Percentiles rank a stretch among this genome's conserved stretches.
Evolutionary conservation across 1,140 invertebrate genomes (phyloP).

Genomic region (Leptinotarsa undecemlineata): DNA sequence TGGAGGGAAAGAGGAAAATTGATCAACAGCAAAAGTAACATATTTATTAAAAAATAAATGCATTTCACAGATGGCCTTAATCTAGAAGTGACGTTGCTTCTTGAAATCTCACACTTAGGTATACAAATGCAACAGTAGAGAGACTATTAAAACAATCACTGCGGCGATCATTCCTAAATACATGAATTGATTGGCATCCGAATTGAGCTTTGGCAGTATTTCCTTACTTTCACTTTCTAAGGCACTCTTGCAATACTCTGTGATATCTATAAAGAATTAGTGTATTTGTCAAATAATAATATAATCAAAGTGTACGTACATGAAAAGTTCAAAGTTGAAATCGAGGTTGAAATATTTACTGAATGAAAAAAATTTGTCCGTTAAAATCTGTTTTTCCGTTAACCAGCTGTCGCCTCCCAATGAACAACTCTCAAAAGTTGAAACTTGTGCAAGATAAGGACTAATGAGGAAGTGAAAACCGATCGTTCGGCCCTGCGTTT

Average conservation of each 20-base stretch:
- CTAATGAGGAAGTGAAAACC: no score
- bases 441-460: no score
- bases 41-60: conserved; percentile 25
- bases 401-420: no score
- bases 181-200: conserved; percentile 60
- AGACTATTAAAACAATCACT: conserved; percentile 62
- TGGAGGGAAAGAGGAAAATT: background rate
- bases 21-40: conserved; percentile 12
- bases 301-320: background rate
- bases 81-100: background rate
- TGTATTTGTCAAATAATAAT: background rate
- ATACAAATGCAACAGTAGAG: conserved; percentile 61
- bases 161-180: conserved; percentile 62
- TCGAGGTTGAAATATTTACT: background rate
- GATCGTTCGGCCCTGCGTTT: no score
- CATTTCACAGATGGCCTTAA: conserved; percentile 4
- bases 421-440: no score
- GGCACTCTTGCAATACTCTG: conserved; percentile 66
- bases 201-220: conserved; percentile 54
- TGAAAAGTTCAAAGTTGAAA: background rate
- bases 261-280: conserved; percentile 61
- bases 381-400: no score
- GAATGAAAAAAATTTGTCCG: no score
- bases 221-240: conserved; percentile 59
- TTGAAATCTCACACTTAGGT: conserved; percentile 28